phyloP scores from a whole-genome alignment of 2,888 invertebrate genomes.

The Catocala nupta region DNA sequence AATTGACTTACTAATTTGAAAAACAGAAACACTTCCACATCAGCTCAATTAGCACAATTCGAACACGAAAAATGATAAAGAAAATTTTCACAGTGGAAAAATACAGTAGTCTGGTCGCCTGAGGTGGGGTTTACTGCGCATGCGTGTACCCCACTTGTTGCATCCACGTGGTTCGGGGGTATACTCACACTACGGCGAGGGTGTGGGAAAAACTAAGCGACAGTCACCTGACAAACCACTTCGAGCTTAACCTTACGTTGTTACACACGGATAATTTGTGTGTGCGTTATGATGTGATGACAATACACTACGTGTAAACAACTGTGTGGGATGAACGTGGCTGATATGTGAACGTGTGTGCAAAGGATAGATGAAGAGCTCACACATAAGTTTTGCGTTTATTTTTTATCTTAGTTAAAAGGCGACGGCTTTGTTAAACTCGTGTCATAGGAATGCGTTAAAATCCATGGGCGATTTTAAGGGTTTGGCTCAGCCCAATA shows the following conservation, averaged over 20 bases:
- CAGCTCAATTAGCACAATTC: not conserved
- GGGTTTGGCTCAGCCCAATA: no score
- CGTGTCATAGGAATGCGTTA: no score
- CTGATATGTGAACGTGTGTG: no score
- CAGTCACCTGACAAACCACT: conserved; percentile 60
- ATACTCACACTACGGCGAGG: conserved; percentile 24
- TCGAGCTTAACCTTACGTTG: conserved; percentile 32
- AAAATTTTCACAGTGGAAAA: conserved; percentile 70
- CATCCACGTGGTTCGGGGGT: conserved; percentile 70
- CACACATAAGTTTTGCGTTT: no score
- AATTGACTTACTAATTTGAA: no score
- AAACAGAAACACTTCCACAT: no score
- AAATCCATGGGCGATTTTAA: no score
- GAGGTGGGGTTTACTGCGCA: conserved; percentile 56
- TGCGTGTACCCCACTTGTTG: conserved; percentile 80
- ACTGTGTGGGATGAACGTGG: not conserved
- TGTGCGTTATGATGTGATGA: conserved; percentile 1
- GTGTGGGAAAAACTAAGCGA: conserved; percentile 60
- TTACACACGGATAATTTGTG: conserved; percentile 28
- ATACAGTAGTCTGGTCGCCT: conserved; percentile 64
- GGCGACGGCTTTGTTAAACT: no score
- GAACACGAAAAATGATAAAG: not conserved
- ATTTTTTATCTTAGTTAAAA: no score
- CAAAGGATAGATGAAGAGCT: no score
- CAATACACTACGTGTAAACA: not conserved